These are phyloP conservation scores for Mobula birostris DNA, from an alignment of 2,113 vertebrate species.

Conservation along the genomic window DNA sequence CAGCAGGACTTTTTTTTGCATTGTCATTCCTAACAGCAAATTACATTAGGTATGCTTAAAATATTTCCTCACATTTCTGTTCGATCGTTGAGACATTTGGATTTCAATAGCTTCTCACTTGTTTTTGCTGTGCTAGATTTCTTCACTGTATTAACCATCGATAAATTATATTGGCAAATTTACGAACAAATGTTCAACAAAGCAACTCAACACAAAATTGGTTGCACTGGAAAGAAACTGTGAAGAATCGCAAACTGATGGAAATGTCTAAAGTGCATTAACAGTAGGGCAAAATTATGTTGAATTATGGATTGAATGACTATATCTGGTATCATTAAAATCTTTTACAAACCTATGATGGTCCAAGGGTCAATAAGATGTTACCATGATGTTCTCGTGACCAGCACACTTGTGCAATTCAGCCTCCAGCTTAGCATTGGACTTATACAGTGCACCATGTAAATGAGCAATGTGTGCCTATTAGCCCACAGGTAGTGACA, in stretches of 20 bases:
- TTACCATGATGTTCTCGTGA: background rate
- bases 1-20: background rate
- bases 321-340: background rate
- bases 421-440: constrained; percentile 11
- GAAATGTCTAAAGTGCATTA: background rate
- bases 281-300: background rate
- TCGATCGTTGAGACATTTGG: background rate
- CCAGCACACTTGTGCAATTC: background rate
- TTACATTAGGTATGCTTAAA: background rate
- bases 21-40: background rate
- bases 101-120: background rate
- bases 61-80: background rate
- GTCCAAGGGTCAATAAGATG: background rate
- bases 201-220: background rate
- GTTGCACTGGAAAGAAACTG: background rate
- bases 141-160: background rate
- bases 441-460: background rate
- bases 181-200: background rate
- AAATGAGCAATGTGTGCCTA: background rate
- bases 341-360: background rate
- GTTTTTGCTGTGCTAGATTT: background rate
- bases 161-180: background rate
- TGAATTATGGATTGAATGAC: constrained; percentile 12
- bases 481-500: background rate
- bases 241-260: background rate